Percentiles rank a stretch among this genome's conserved stretches.
Evolutionary conservation across 2,113 vertebrate species (phyloP).

Genomic region (Brachypodius melanocephalos): DNA sequence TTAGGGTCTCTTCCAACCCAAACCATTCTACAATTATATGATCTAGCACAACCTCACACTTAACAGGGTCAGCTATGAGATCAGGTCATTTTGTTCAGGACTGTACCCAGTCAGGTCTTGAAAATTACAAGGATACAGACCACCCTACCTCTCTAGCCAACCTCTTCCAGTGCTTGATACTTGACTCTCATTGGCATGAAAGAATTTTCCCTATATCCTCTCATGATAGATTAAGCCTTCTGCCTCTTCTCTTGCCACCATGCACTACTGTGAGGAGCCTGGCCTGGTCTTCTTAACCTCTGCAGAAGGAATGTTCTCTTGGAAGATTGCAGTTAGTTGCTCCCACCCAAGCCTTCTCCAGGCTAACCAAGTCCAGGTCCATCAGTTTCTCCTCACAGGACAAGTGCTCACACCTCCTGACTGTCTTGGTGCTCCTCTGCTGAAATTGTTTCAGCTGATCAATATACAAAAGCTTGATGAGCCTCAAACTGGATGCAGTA

Average conservation of each 20-base stretch:
- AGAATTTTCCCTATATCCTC: neutral
- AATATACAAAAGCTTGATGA: too few relatives aligned
- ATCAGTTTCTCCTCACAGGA: neutral
- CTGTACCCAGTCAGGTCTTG: neutral
- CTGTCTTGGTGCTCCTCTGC: neutral
- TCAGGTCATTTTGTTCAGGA: neutral
- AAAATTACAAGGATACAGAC: neutral
- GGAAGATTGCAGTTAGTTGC: neutral
- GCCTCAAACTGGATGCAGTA: neutral
- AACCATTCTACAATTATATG: neutral
- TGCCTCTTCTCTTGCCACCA: neutral
- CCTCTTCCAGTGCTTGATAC: neutral
- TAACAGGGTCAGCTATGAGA: neutral
- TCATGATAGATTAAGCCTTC: neutral
- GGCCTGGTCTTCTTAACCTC: neutral
- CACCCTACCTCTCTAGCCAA: neutral
- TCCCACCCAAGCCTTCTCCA: neutral
- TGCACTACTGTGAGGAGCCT: neutral
- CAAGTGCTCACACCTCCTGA: neutral
- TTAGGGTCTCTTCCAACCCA: neutral
- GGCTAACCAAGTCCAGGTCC: neutral
- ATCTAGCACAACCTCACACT: neutral
- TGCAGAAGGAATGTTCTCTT: neutral
- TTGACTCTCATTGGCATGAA: neutral
- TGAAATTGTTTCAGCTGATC: neutral